Percentiles rank a stretch among this genome's conserved stretches.
phyloP scores from a whole-genome alignment of 2,888 invertebrate species.

The Phyllotreta striolata region DNA sequence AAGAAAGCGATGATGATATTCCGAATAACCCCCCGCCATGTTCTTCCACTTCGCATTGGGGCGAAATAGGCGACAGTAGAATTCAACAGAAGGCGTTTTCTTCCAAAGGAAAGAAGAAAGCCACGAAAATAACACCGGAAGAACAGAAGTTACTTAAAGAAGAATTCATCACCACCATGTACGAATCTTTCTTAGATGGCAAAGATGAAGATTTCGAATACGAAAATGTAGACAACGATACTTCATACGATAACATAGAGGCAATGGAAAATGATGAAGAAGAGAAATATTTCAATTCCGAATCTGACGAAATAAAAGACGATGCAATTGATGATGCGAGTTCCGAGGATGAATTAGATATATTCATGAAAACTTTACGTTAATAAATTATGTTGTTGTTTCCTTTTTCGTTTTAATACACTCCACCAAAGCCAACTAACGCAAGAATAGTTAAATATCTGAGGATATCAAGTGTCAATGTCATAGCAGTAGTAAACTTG shows the following conservation, averaged over 20 bases:
- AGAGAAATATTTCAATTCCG: conserved; percentile 90
- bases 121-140: conserved; percentile 52
- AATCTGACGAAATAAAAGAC: conserved; percentile 67
- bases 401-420: conserved; percentile 51
- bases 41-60: conserved; percentile 49
- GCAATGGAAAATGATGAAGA: conserved; percentile 82
- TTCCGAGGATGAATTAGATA: conserved; percentile 74
- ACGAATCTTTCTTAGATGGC: conserved; percentile 83
- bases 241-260: conserved; percentile 79
- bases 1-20: conserved; percentile 49
- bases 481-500: no score
- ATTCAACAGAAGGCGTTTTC: conserved; percentile 43
- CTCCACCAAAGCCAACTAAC: no score
- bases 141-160: conserved; percentile 74
- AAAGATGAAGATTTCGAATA: conserved; percentile 87
- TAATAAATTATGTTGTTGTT: conserved; percentile 37
- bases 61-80: conserved; percentile 53
- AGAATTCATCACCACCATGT: conserved; percentile 88
- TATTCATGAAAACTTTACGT: conserved; percentile 72
- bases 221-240: conserved; percentile 79
- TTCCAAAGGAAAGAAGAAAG: conserved; percentile 31
- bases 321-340: conserved; percentile 47
- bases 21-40: conserved; percentile 42
- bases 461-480: no score
- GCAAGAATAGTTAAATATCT: no score